phyloP scores from a whole-genome alignment of 2,888 invertebrate species.

The Erannis defoliaria region DNA sequence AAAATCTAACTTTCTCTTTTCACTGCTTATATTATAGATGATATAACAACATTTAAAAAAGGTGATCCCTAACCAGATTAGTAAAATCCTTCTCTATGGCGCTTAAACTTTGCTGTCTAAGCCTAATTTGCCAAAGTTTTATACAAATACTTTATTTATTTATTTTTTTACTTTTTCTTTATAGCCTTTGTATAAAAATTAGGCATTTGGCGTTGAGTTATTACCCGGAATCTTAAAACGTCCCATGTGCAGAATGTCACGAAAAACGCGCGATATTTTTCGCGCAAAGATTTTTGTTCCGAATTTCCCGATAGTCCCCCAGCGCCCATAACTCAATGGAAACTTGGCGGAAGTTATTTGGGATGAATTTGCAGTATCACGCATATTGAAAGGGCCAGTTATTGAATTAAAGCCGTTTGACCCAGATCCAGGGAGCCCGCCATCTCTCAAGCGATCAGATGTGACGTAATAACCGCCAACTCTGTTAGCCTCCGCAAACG shows the following conservation, averaged over 20 bases:
- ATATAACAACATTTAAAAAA: too few species aligned
- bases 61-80: too few species aligned
- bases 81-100: too few species aligned
- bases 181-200: neutral
- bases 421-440: constrained; percentile 14
- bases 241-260: constrained; percentile 1
- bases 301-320: neutral
- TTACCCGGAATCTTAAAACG: neutral
- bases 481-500: neutral
- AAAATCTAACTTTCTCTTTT: too few species aligned
- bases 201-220: neutral
- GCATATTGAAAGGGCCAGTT: constrained; percentile 26
- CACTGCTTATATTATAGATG: too few species aligned
- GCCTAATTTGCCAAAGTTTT: too few species aligned
- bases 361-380: constrained; percentile 30
- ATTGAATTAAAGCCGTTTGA: constrained; percentile 30
- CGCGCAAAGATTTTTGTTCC: neutral
- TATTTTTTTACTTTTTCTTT: too few species aligned
- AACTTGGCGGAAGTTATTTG: constrained; percentile 12
- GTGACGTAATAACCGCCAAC: constrained; percentile 3
- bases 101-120: too few species aligned
- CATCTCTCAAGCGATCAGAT: constrained; percentile 1
- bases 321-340: constrained; percentile 18
- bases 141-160: too few species aligned
- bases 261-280: neutral